A percentile compares a stretch with the other conserved stretches of the same genome.
phyloP scores from a whole-genome alignment of 1,140 invertebrate species.

The Sinonovacula constricta region DNA sequence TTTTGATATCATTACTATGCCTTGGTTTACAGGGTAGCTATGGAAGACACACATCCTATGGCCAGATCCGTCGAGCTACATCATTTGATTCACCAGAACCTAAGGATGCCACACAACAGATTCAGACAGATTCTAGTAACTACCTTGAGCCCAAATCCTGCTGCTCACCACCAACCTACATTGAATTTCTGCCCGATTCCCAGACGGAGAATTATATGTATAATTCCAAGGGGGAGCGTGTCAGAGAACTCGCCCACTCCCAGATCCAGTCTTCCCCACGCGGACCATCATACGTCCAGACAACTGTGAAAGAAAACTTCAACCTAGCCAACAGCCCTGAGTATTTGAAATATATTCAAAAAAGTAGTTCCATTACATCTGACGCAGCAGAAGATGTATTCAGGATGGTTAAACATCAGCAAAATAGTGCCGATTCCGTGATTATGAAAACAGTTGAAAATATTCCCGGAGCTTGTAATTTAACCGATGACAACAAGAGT shows the following conservation, averaged over 20 bases:
- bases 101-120: slow-evolving; percentile 50
- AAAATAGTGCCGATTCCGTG: slow-evolving; percentile 52
- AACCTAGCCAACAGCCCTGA: slow-evolving; percentile 12
- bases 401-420: slow-evolving; percentile 38
- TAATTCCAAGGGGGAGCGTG: slow-evolving; percentile 25
- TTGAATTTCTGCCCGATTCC: slow-evolving; percentile 46
- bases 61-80: slow-evolving; percentile 56
- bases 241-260: slow-evolving; percentile 9
- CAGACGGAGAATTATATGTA: slow-evolving; percentile 40
- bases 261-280: background rate
- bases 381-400: slow-evolving; percentile 38
- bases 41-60: slow-evolving; percentile 47
- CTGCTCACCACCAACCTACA: slow-evolving; percentile 11
- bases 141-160: slow-evolving; percentile 40
- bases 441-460: slow-evolving; percentile 52
- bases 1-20: too few species aligned
- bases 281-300: slow-evolving; percentile 48
- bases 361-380: slow-evolving; percentile 31
- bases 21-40: slow-evolving; percentile 41
- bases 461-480: slow-evolving; percentile 16
- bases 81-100: slow-evolving; percentile 64
- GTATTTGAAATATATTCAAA: slow-evolving; percentile 47
- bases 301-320: slow-evolving; percentile 48
- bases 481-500: background rate
- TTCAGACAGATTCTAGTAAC: slow-evolving; percentile 30